Evolutionary conservation across 2,888 invertebrate genomes (phyloP).

Genomic region (Standfussiana lucernea): DNA sequence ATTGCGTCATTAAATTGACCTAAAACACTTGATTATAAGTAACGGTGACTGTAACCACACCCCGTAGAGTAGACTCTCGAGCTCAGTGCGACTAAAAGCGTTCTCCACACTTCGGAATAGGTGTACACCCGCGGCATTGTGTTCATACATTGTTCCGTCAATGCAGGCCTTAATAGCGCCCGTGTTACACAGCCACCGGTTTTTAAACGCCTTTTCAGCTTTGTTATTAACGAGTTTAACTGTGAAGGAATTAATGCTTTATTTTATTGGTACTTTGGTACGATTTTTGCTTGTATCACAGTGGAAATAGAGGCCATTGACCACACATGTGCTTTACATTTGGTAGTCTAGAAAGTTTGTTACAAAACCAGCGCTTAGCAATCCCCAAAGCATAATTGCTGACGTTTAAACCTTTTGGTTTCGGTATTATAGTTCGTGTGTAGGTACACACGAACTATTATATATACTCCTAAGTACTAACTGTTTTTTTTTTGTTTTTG

Average conservation of each 20-base stretch:
- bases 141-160: conserved; percentile 75
- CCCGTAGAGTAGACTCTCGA: conserved; percentile 22
- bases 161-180: conserved; percentile 68
- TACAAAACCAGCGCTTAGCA: not conserved
- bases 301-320: not conserved
- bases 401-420: not conserved
- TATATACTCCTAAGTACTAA: no score
- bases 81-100: conserved; percentile 73
- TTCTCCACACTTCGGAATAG: conserved; percentile 71
- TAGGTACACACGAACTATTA: no score
- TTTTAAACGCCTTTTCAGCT: conserved; percentile 59
- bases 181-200: conserved; percentile 52
- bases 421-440: not conserved
- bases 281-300: not conserved
- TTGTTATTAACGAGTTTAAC: conserved; percentile 33
- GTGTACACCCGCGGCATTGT: conserved; percentile 74
- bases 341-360: not conserved
- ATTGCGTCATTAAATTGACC: not conserved
- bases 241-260: conserved; percentile 7
- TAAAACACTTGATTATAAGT: not conserved
- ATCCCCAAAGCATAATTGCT: not conserved
- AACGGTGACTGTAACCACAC: conserved; percentile 29
- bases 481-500: not conserved
- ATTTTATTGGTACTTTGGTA: conserved; percentile 10
- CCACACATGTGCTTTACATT: not conserved